phyloP scores from a whole-genome alignment of 2,888 invertebrate genomes.

The Lepetodrilus schrolli region DNA sequence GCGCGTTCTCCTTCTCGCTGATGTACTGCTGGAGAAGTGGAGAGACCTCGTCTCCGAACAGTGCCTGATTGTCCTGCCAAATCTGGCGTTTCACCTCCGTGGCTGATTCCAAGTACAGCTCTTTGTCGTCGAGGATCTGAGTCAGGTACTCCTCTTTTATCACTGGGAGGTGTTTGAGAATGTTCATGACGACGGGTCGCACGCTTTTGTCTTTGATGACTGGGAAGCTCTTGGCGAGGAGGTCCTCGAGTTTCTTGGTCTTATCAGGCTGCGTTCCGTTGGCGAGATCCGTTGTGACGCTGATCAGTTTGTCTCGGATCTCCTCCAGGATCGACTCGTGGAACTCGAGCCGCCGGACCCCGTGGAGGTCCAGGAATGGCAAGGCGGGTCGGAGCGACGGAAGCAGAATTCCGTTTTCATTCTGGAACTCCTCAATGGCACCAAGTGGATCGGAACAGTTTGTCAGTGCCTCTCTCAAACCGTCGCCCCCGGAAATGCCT shows the following conservation, averaged over 20 bases:
- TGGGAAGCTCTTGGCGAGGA: conserved; percentile 93
- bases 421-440: conserved; percentile 98
- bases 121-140: conserved; percentile 77
- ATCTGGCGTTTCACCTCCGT: conserved; percentile 98
- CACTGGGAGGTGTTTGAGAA: conserved; percentile 91
- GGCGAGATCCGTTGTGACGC: conserved; percentile 65
- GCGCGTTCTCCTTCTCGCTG: conserved; percentile 90
- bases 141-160: conserved; percentile 92
- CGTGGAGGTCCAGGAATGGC: conserved; percentile 94
- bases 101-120: conserved; percentile 93
- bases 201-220: conserved; percentile 90
- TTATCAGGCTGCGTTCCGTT: conserved; percentile 74
- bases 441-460: conserved; percentile 96
- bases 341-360: conserved; percentile 92
- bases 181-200: conserved; percentile 95
- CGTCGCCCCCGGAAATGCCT: conserved; percentile 90
- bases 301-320: conserved; percentile 67
- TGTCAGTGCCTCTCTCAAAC: conserved; percentile 90
- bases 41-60: conserved; percentile 97
- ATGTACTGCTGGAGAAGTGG: conserved; percentile 93
- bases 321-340: conserved; percentile 83
- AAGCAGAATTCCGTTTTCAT: conserved; percentile 79
- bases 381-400: conserved; percentile 95
- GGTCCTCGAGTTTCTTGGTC: conserved; percentile 90
- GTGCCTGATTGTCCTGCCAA: conserved; percentile 96